Base-by-base conservation (phyloP, 2,888 invertebrate species). In the Glaucopsyche alexis region DNA sequence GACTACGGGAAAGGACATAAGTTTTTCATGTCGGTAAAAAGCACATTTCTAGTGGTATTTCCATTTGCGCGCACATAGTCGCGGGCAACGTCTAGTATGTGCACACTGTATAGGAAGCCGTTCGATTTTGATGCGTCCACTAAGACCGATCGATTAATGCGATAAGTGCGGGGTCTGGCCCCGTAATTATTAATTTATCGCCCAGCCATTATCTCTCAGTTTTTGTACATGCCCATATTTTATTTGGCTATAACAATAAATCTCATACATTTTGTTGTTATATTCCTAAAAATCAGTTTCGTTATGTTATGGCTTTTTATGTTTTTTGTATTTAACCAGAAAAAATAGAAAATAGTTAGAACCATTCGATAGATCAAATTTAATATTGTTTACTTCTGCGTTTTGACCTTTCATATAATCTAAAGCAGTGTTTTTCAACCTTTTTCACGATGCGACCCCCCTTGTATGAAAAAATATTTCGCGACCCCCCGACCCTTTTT, bases 131-230 rank as follows among this genome's bases (percentile, higher is more conserved):
- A 79, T 75, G 76, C 69, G 74, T 60, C 55, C 13, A 72, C 52
- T 64, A 73, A 80, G 81, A 77, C 78, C 81, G 84, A 87, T 87
- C 87, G 87, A 89, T 89, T 89, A 89, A 88, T 85, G 81, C 84
- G 88, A 89, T 89, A 89, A 89, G 83, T 87, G 83, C 78, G 84
- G 74, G 81, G 81, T 86, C 76, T 76, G 85, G 77, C 84, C 49
- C 81, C 74, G 75, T 81, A 87, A 89, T 89, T 89, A 89, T 87
- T 81, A 87, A 82, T 83, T 85, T 87, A 88, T 87, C 85, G 83
- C 83, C 76, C 79, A 75, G 72, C 77, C 77, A 80, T 78, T 80
- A 82, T 81, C 78, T 82, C 78, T 82, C 78, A 77, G 78, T 74
- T 75, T 77, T 81, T 77, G 52, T 64, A 72, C 14, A 6, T 42